Conservation (phyloP, 2,888 invertebrate species). For the Rhamnusium bicolor region DNA sequence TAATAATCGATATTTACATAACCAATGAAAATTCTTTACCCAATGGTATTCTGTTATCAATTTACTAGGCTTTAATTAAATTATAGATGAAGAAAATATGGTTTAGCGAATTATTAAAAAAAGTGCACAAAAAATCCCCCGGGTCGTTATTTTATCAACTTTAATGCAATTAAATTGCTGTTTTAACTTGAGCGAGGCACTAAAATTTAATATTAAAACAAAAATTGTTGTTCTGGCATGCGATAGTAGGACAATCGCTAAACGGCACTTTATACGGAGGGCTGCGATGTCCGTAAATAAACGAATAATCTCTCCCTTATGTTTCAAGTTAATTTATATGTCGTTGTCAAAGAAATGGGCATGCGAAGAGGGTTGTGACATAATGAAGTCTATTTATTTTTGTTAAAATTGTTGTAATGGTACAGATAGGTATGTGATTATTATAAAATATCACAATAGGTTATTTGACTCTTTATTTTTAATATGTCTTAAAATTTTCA, state of each 20-base stretch:
- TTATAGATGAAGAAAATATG: not conserved
- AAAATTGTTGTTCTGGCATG: slow-evolving; percentile 44
- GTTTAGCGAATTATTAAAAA: not conserved
- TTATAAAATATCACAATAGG: too few species aligned
- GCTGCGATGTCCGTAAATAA: slow-evolving; percentile 43
- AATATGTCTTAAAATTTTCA: too few species aligned
- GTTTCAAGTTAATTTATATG: slow-evolving; percentile 50
- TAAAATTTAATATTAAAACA: slow-evolving; percentile 49
- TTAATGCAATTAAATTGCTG: slow-evolving; percentile 32
- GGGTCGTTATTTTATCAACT: slow-evolving; percentile 9
- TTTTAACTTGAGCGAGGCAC: slow-evolving; percentile 39
- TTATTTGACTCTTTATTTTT: too few species aligned
- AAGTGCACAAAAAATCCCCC: not conserved
- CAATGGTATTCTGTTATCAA: too few species aligned
- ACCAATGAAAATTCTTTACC: too few species aligned
- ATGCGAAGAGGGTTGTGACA: not conserved
- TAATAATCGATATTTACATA: too few species aligned
- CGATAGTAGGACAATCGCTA: slow-evolving; percentile 33
- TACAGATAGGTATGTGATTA: too few species aligned
- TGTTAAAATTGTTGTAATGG: not conserved
- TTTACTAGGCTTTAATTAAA: slow-evolving; percentile 3
- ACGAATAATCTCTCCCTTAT: slow-evolving; percentile 52
- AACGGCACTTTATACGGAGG: slow-evolving; percentile 41
- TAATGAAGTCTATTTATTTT: not conserved
- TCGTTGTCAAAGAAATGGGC: slow-evolving; percentile 32